Evolutionary conservation across 2,888 invertebrate species (phyloP).

Genomic region (Drosophila fungiperda): DNA sequence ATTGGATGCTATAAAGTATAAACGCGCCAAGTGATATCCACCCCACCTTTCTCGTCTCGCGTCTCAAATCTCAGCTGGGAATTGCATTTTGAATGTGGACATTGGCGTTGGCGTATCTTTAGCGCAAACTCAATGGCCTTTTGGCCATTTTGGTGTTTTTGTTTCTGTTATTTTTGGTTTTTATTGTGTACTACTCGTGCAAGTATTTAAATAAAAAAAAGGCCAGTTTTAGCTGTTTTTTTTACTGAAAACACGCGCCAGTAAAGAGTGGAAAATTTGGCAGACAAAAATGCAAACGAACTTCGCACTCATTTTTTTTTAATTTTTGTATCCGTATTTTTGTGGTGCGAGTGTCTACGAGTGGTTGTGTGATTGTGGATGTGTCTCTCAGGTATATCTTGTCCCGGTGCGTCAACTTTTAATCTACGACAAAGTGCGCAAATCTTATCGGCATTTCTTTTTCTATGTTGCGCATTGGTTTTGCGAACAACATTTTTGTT

Average conservation of each 20-base stretch:
- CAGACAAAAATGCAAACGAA: slow-evolving; percentile 29
- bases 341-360: background rate
- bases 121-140: slow-evolving; percentile 41
- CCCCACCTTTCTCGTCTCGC: slow-evolving; percentile 1
- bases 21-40: background rate
- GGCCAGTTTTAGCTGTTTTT: slow-evolving; percentile 68
- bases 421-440: slow-evolving; percentile 24
- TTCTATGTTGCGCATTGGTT: slow-evolving; percentile 1
- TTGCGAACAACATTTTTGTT: slow-evolving; percentile 46
- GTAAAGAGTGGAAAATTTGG: slow-evolving; percentile 70
- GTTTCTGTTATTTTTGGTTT: background rate
- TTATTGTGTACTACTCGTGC: background rate
- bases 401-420: slow-evolving; percentile 51
- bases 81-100: slow-evolving; percentile 41
- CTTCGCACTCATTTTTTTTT: slow-evolving; percentile 3
- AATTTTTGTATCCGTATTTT: background rate
- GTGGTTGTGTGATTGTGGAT: background rate
- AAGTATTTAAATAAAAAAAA: slow-evolving; percentile 25
- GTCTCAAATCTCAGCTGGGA: background rate
- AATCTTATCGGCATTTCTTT: slow-evolving; percentile 49
- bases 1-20: background rate
- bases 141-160: background rate
- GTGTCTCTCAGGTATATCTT: background rate
- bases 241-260: slow-evolving; percentile 61
- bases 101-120: slow-evolving; percentile 14